Evolutionary conservation across 2,888 invertebrate genomes (phyloP), one percentile per base, ranked within the genome.

Genomic region (Habroteleia sp.): DNA sequence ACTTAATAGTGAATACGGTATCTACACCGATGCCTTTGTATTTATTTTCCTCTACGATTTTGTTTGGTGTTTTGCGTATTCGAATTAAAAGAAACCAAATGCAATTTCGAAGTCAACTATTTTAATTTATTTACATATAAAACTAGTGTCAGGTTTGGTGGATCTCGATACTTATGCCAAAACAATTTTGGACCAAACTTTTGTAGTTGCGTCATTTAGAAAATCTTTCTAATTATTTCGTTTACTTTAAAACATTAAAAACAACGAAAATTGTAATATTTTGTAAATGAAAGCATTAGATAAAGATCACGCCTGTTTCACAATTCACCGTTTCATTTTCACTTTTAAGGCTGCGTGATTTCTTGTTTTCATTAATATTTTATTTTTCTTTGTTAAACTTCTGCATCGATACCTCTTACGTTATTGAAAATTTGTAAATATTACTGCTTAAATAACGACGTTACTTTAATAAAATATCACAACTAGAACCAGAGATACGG

Each of bases 391-490:
- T 56, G 52, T 68, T 69, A 39, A 63, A 58, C 73, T 60, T 35
- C 5, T 63, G 39, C 46, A 44, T 60, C 48, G 50, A 68, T 60
- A 56, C 68, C 52, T 46, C 69, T 54, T 72, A 65, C 65, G 50
- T 75, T 74, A 78, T 75, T 75, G 76, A 79, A 81, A 77, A 75
- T 39, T 80, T 74, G 62, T 69, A 77, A 76, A 77, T 68, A 58
- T 79, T 77, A 74, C 52, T 68, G 77, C 77, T 76, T 74, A 76
- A 79, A 77, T 82, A 82, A 83, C 80, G 77, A 80, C 74, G 75
- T 81, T 85, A 81, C 80, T 81, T 83, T 81, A 84, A 78, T 86
- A 85, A 86, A 87, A 87, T 87, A 87, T 87, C 87, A 87, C 87
- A 87, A 87, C 87, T 87, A 87, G 86, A 86, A 86, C 85, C 85